Conservation (phyloP, 2,797 vertebrate genomes). For the Thaleichthys pacificus region DNA sequence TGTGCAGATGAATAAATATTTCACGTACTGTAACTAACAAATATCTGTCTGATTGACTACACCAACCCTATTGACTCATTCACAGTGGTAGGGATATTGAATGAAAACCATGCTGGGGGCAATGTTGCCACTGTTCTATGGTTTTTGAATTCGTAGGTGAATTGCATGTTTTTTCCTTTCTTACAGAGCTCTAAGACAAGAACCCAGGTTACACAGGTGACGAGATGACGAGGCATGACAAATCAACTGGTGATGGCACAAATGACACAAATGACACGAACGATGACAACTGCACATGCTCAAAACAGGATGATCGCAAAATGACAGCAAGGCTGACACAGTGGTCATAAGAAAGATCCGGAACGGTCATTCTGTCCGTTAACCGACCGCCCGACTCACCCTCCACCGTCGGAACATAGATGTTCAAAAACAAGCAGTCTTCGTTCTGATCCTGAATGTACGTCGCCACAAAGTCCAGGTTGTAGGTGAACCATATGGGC, state of each 20-base stretch:
- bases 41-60: neutral
- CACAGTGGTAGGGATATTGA: neutral
- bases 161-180: neutral
- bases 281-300: conserved; percentile 41
- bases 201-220: conserved; percentile 26
- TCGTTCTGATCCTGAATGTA: conserved; percentile 92
- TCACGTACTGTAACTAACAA: neutral
- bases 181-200: conserved; percentile 12
- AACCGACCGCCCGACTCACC: conserved; percentile 74
- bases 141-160: conserved; percentile 18
- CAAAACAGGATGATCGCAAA: conserved; percentile 36
- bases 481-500: conserved; percentile 93
- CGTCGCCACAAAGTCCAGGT: conserved; percentile 87
- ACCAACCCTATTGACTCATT: conserved; percentile 13
- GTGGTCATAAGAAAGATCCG: conserved; percentile 29
- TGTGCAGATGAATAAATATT: neutral
- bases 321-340: conserved; percentile 29
- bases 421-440: conserved; percentile 91
- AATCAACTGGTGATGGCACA: conserved; percentile 56
- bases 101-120: conserved; percentile 5
- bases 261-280: conserved; percentile 46
- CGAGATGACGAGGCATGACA: conserved; percentile 49
- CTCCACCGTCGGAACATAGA: conserved; percentile 88
- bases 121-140: conserved; percentile 19
- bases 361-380: conserved; percentile 9